phyloP scores from a whole-genome alignment of 2,797 vertebrate genomes.

The Halcyon chelicuti region DNA sequence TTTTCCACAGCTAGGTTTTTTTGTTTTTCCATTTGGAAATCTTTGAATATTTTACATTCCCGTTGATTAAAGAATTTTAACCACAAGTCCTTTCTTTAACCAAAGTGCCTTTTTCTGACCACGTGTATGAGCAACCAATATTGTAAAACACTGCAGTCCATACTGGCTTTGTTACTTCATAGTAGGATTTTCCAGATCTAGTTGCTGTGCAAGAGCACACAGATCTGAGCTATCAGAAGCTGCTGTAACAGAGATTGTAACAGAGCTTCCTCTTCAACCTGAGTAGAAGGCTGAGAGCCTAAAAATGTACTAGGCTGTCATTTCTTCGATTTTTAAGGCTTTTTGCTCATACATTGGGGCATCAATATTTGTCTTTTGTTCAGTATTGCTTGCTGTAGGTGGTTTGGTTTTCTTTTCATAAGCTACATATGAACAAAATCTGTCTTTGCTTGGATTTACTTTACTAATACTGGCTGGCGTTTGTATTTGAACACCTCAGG shows the following conservation, averaged over 20 bases:
- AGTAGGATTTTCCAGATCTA: neutral
- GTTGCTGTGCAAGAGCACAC: neutral
- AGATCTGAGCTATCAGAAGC: neutral
- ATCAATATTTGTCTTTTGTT: constrained; percentile 22
- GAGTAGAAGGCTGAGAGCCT: neutral
- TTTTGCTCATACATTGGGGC: neutral
- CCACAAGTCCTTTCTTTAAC: neutral
- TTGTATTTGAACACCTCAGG: constrained; percentile 29
- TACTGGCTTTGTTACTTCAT: neutral
- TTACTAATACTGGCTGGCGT: constrained; percentile 43
- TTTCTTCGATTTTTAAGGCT: neutral
- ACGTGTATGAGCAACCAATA: neutral
- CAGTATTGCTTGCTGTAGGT: neutral
- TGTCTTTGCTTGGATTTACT: constrained; percentile 46
- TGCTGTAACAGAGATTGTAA: neutral
- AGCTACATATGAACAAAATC: neutral
- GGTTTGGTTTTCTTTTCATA: constrained; percentile 11
- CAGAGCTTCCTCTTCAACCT: neutral
- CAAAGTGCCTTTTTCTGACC: neutral
- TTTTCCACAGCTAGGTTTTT: neutral
- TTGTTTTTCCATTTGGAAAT: neutral
- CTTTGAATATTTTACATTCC: neutral
- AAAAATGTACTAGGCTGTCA: neutral
- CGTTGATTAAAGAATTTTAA: neutral
- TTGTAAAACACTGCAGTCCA: neutral